A percentile compares a stretch with the other conserved stretches of the same genome.
Conservation (phyloP, 2,888 invertebrate genomes). For the Melipona bicolor region DNA sequence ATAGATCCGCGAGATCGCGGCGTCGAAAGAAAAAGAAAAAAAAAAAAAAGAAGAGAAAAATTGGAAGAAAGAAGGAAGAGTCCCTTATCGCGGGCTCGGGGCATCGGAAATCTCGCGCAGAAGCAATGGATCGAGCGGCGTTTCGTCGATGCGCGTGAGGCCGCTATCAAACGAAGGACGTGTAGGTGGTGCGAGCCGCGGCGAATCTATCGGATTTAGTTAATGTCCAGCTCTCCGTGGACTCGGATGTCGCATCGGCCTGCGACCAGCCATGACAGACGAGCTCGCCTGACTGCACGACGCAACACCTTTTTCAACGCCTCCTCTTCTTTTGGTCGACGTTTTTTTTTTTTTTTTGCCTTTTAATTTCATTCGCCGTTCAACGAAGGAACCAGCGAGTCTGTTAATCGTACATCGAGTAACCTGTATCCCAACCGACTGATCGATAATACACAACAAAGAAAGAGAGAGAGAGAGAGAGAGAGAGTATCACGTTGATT, state of each 20-base stretch:
- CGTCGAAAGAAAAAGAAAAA: background rate
- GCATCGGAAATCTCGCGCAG: slow-evolving; percentile 55
- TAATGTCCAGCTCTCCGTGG: slow-evolving; percentile 73
- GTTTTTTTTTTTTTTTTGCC: background rate
- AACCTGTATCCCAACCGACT: background rate
- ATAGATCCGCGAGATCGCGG: too few species aligned
- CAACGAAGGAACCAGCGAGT: background rate
- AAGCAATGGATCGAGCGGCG: slow-evolving; percentile 57
- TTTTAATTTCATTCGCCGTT: background rate
- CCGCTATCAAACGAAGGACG: slow-evolving; percentile 51
- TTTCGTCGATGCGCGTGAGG: slow-evolving; percentile 46
- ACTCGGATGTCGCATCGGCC: slow-evolving; percentile 56
- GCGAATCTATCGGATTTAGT: slow-evolving; percentile 74
- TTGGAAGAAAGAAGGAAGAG: background rate
- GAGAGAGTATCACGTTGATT: background rate
- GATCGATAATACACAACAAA: slow-evolving; percentile 22
- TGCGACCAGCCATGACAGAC: slow-evolving; percentile 43
- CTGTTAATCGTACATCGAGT: background rate
- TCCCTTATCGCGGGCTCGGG: slow-evolving; percentile 35
- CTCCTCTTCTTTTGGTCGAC: background rate
- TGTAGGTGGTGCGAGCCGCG: slow-evolving; percentile 50
- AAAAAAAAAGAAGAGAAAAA: background rate
- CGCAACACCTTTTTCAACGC: background rate
- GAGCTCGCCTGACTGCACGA: background rate
- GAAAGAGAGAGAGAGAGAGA: background rate